Base-by-base conservation (phyloP, 2,797 vertebrate species). In the Micrastur ruficollis region DNA sequence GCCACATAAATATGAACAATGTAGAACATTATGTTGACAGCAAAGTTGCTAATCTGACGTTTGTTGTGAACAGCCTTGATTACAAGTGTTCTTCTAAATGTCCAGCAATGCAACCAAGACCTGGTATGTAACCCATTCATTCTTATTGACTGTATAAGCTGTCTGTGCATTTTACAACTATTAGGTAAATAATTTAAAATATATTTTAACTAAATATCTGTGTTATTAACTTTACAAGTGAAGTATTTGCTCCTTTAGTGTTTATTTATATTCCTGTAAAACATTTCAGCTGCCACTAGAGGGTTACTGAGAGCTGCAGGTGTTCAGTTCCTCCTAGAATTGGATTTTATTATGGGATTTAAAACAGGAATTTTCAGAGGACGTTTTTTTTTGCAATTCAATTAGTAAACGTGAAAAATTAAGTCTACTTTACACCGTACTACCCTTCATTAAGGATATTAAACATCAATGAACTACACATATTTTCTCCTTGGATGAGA, bases 1-100 rank as follows among this genome's bases (percentile, higher is more conserved):
- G 97, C 52, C 98, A 99, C 36, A 89, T 99, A 81, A 99, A 98
- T 92, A 98, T 98, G 98, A 98, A 99, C 97, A 99, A 98, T 12
- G 97, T 99, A 66, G 98, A 99, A 96, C 98, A 97, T 73, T 99
- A 99, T 26, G 98, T 99, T 72, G 98, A 99, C 92, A 98, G 95
- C 86, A 99, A 98, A 92, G 98, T 99, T 93, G 98, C 99, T 93
- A 99, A 99, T 96, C 97, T 99, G 97, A 99, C 98, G 0, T 98
- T 97, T 40, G 98, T 97, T 53, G 97, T 99, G 94, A 98, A 98
- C 86, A 99, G 97, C 81, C 97, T 99, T 94, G 98, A 98, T 95
- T 98, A 98, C 93, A 98, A 97, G 92, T 99, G 99, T 96, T 98
- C 97, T 59, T 98, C 97, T 32, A 97, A 98, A 32, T 99, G 99